Percentiles rank a stretch among this genome's conserved stretches.
Conservation (phyloP, 2,113 vertebrate genomes). For the Gobio gobio region DNA sequence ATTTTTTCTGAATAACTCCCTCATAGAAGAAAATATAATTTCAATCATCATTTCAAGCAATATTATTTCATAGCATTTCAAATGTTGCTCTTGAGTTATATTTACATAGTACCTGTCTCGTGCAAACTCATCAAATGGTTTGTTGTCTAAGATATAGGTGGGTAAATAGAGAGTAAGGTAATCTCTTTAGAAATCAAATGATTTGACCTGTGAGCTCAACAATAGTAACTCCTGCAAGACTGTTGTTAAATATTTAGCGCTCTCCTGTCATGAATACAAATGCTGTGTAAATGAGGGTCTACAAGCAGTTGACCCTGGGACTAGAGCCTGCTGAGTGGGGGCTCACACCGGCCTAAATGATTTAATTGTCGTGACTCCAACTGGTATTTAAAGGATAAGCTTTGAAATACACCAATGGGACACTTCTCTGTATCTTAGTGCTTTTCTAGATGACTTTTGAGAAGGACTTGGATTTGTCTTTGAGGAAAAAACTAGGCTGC, state of each 20-base stretch:
- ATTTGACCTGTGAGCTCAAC: slow-evolving; percentile 90
- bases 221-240: slow-evolving; percentile 87
- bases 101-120: not conserved
- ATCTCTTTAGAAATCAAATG: slow-evolving; percentile 97
- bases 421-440: slow-evolving; percentile 54
- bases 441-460: slow-evolving; percentile 58
- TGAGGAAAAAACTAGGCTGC: not conserved
- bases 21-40: not conserved
- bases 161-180: slow-evolving; percentile 89
- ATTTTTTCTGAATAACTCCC: not conserved
- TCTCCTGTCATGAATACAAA: slow-evolving; percentile 98
- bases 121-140: not conserved
- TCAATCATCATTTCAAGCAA: not conserved
- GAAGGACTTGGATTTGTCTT: not conserved
- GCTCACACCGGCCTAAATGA: slow-evolving; percentile 88
- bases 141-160: not conserved
- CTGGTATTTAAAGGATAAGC: slow-evolving; percentile 87
- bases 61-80: not conserved
- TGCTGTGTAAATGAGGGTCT: slow-evolving; percentile 97
- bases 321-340: slow-evolving; percentile 84
- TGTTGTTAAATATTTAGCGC: slow-evolving; percentile 96
- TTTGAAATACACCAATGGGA: slow-evolving; percentile 74
- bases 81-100: not conserved
- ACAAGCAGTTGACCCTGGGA: slow-evolving; percentile 95
- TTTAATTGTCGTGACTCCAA: slow-evolving; percentile 92